phyloP scores from a whole-genome alignment of 92 coral and sea anemone species.

The Epizoanthus rinbou region DNA sequence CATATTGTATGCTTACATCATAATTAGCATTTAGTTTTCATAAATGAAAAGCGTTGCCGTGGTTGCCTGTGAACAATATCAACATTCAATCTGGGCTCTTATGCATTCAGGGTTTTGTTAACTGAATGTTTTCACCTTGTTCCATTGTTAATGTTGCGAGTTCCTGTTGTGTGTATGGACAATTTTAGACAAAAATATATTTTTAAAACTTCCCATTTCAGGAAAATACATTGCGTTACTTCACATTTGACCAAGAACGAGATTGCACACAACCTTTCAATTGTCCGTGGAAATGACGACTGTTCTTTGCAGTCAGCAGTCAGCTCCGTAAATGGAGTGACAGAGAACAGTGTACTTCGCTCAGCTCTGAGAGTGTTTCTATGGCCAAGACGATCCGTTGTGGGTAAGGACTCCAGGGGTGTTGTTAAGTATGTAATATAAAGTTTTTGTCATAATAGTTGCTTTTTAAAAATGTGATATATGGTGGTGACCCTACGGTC shows the following conservation, averaged over 20 bases:
- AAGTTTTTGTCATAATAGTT: too few species aligned
- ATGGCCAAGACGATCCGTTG: slow-evolving; percentile 88
- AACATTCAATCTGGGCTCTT: too few species aligned
- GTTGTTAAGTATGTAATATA: background rate
- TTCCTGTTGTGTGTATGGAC: too few species aligned
- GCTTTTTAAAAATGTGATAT: too few species aligned
- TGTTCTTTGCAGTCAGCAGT: slow-evolving; percentile 8
- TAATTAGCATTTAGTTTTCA: too few species aligned
- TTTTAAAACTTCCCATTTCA: slow-evolving; percentile 32
- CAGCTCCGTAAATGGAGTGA: slow-evolving; percentile 31
- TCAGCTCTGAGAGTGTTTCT: slow-evolving; percentile 69
- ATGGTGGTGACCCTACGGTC: too few species aligned
- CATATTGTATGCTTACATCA: too few species aligned
- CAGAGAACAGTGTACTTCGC: background rate
- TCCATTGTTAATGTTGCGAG: too few species aligned
- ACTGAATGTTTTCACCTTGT: too few species aligned
- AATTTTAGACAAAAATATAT: background rate
- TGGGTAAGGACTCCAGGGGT: slow-evolving; percentile 53
- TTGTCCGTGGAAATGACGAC: slow-evolving; percentile 69
- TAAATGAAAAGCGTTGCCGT: too few species aligned
- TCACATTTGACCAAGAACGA: slow-evolving; percentile 78
- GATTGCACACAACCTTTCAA: slow-evolving; percentile 89
- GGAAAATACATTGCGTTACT: slow-evolving; percentile 74
- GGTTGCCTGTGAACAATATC: too few species aligned
- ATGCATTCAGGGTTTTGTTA: too few species aligned